These are phyloP conservation scores for Chloromyia formosa DNA, from an alignment of 2,888 invertebrate species.

Conservation along the genomic window DNA sequence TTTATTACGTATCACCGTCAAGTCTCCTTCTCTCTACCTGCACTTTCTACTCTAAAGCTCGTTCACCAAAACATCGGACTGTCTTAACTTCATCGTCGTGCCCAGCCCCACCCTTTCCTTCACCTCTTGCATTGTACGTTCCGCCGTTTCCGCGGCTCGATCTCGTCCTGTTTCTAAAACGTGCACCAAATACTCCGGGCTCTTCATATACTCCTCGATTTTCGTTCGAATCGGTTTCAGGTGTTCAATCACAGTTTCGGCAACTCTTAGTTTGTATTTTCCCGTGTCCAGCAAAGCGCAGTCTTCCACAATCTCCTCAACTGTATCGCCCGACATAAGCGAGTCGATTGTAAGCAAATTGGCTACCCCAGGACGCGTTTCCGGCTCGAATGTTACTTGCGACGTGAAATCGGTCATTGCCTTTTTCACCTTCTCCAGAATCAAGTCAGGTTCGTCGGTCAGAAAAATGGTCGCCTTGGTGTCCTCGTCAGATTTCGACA, in stretches of 20 bases:
- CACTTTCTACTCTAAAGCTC: slow-evolving; percentile 34
- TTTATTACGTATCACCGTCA: no score
- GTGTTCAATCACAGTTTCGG: slow-evolving; percentile 76
- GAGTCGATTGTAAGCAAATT: slow-evolving; percentile 89
- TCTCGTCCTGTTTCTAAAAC: slow-evolving; percentile 72
- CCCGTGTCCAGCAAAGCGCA: slow-evolving; percentile 75
- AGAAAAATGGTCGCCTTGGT: slow-evolving; percentile 81
- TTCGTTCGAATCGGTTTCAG: slow-evolving; percentile 75
- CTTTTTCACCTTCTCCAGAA: slow-evolving; percentile 80
- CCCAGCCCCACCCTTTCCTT: slow-evolving; percentile 69
- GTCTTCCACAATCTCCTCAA: slow-evolving; percentile 76
- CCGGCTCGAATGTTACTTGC: slow-evolving; percentile 82
- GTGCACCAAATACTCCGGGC: slow-evolving; percentile 71
- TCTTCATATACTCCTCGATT: slow-evolving; percentile 68
- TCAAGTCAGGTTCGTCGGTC: slow-evolving; percentile 75
- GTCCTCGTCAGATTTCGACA: slow-evolving; percentile 96
- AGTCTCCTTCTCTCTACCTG: no score
- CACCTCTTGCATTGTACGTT: slow-evolving; percentile 71
- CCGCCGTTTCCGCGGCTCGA: slow-evolving; percentile 72
- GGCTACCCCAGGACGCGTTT: slow-evolving; percentile 83
- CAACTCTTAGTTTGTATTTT: slow-evolving; percentile 77
- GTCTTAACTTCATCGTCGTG: slow-evolving; percentile 13
- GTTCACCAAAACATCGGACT: slow-evolving; percentile 44
- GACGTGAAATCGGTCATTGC: slow-evolving; percentile 91
- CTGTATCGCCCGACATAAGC: slow-evolving; percentile 71